Evolutionary conservation across 2,113 vertebrate species (phyloP).

Genomic region (Oryzias woworae): DNA sequence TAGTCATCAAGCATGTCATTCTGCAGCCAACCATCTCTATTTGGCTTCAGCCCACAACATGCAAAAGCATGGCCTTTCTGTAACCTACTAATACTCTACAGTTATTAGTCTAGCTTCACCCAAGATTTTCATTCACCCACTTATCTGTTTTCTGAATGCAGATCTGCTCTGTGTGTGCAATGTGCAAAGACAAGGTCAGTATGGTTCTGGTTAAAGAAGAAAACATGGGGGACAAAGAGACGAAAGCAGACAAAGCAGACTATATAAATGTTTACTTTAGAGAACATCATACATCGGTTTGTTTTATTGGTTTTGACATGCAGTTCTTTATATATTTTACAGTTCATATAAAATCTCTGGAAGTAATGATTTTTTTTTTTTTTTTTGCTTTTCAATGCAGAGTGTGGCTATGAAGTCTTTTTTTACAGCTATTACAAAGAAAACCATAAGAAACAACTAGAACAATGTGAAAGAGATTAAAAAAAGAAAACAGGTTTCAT

Average conservation of each 20-base stretch:
- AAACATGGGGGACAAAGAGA: constrained; percentile 52
- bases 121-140: constrained; percentile 32
- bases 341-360: constrained; percentile 57
- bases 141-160: constrained; percentile 34
- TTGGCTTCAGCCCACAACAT: constrained; percentile 64
- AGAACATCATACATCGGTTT: constrained; percentile 64
- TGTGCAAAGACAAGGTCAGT: constrained; percentile 59
- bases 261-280: constrained; percentile 65
- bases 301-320: constrained; percentile 42
- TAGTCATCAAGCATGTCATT: constrained; percentile 47
- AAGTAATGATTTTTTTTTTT: constrained; percentile 49
- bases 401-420: constrained; percentile 30
- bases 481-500: too few species aligned
- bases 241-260: constrained; percentile 25
- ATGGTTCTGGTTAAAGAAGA: constrained; percentile 68
- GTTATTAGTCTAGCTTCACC: constrained; percentile 62
- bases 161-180: constrained; percentile 38
- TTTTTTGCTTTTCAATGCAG: constrained; percentile 55
- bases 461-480: too few species aligned
- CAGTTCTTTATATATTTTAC: constrained; percentile 58
- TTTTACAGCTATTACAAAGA: constrained; percentile 13
- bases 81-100: constrained; percentile 62
- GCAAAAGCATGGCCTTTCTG: constrained; percentile 56
- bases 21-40: constrained; percentile 52
- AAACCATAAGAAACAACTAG: too few species aligned